Evolutionary conservation across 2,888 invertebrate genomes (phyloP).

Genomic region (Sialis lutaria): DNA sequence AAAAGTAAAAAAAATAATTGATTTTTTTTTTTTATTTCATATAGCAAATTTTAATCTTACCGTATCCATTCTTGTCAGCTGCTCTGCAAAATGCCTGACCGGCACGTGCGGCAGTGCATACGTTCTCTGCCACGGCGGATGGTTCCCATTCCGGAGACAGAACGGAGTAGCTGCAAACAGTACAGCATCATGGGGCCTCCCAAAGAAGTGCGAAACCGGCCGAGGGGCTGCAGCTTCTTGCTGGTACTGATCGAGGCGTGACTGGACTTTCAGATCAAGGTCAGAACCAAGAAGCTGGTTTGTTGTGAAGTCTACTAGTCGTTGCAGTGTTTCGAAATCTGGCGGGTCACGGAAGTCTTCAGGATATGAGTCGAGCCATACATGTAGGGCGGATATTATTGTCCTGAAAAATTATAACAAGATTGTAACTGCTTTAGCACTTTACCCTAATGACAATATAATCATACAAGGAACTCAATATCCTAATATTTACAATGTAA

Average conservation of each 20-base stretch:
- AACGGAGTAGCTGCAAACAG: constrained; percentile 15
- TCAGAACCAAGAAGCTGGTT: constrained; percentile 71
- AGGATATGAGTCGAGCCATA: constrained; percentile 95
- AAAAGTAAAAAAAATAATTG: too few species aligned
- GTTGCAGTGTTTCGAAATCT: constrained; percentile 58
- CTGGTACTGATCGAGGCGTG: constrained; percentile 58
- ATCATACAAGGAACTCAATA: too few species aligned
- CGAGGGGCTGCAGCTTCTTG: constrained; percentile 25
- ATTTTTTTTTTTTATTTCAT: too few species aligned
- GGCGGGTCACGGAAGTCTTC: constrained; percentile 83
- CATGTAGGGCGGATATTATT: constrained; percentile 76
- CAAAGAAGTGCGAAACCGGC: constrained; percentile 23
- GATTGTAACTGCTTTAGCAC: neutral
- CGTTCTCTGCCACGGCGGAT: constrained; percentile 31
- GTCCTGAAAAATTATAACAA: constrained; percentile 36
- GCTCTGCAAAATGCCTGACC: constrained; percentile 87
- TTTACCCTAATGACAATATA: too few species aligned
- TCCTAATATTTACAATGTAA: too few species aligned
- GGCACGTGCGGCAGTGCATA: constrained; percentile 74
- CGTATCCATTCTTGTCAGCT: constrained; percentile 93
- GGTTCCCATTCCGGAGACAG: constrained; percentile 30
- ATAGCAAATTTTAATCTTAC: constrained; percentile 25
- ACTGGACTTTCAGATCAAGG: constrained; percentile 60
- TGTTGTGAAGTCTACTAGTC: constrained; percentile 72
- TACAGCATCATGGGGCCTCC: constrained; percentile 19